A percentile compares a stretch with the other conserved stretches of the same genome.
Evolutionary conservation across 2,888 invertebrate genomes (phyloP).

Genomic region (Clunio marinus): DNA sequence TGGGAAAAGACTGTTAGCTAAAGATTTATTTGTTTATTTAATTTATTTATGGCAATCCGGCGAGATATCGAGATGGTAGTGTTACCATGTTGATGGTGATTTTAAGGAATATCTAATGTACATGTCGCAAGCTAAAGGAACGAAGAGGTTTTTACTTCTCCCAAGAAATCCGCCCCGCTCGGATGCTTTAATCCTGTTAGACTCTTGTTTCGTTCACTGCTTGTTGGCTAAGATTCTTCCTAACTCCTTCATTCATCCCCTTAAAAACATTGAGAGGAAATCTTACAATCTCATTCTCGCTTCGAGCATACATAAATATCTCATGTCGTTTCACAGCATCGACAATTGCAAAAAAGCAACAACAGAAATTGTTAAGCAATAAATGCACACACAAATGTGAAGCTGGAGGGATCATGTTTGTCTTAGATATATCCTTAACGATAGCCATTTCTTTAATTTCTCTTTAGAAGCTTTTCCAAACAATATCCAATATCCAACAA

Average conservation of each 20-base stretch:
- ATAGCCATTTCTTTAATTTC: conserved; percentile 38
- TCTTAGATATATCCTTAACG: not conserved
- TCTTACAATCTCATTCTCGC: conserved; percentile 36
- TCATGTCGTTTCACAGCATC: not conserved
- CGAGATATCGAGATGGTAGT: conserved; percentile 19
- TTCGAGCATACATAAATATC: conserved; percentile 36
- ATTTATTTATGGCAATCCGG: conserved; percentile 35
- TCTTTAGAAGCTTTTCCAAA: conserved; percentile 11
- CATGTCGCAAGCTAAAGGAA: conserved; percentile 12
- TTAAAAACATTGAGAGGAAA: conserved; percentile 19
- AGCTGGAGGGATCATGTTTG: not conserved
- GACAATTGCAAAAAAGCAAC: not conserved
- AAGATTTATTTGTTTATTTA: conserved; percentile 38
- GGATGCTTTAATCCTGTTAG: conserved; percentile 41
- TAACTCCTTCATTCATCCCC: conserved; percentile 12
- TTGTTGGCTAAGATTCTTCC: conserved; percentile 4
- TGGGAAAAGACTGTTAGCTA: conserved; percentile 17
- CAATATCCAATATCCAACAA: not conserved
- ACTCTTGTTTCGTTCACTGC: conserved; percentile 24
- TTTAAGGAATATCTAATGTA: not conserved
- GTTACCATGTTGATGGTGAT: not conserved
- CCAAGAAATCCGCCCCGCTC: conserved; percentile 39
- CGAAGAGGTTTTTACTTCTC: conserved; percentile 24
- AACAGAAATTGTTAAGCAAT: not conserved
- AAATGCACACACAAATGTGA: not conserved